These are phyloP conservation scores for Lepus americanus DNA, from an alignment of 2,113 vertebrate genomes.

Conservation along the genomic window DNA sequence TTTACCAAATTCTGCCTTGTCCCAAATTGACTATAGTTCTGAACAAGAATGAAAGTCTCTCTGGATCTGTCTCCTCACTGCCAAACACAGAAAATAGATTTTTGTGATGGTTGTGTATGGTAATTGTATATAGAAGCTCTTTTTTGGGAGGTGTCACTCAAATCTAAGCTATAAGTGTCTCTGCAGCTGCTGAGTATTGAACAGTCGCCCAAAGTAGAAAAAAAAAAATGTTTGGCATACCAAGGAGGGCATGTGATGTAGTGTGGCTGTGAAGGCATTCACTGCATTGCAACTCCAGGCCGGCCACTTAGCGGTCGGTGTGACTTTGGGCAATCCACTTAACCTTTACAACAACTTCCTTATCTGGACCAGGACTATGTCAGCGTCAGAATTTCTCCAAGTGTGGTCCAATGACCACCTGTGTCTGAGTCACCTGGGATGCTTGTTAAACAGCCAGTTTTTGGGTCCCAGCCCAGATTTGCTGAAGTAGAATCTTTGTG, in stretches of 20 bases:
- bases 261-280: background rate
- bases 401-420: slow-evolving; percentile 10
- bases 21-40: background rate
- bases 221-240: slow-evolving; percentile 20
- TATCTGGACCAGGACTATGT: background rate
- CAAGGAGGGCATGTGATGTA: slow-evolving; percentile 4
- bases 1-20: background rate
- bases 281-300: background rate
- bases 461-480: background rate
- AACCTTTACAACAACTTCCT: background rate
- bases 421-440: background rate
- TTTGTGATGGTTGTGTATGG: background rate
- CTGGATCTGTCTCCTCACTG: background rate
- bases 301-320: background rate
- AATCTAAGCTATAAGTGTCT: slow-evolving; percentile 54
- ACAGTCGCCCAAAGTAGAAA: background rate
- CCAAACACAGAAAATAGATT: background rate
- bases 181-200: slow-evolving; percentile 48
- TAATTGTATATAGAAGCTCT: background rate
- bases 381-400: background rate
- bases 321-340: background rate
- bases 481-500: background rate
- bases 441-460: background rate
- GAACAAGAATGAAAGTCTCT: slow-evolving; percentile 31
- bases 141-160: slow-evolving; percentile 25